Evolutionary conservation across 2,888 invertebrate species (phyloP).

Genomic region (Agelastica alni): DNA sequence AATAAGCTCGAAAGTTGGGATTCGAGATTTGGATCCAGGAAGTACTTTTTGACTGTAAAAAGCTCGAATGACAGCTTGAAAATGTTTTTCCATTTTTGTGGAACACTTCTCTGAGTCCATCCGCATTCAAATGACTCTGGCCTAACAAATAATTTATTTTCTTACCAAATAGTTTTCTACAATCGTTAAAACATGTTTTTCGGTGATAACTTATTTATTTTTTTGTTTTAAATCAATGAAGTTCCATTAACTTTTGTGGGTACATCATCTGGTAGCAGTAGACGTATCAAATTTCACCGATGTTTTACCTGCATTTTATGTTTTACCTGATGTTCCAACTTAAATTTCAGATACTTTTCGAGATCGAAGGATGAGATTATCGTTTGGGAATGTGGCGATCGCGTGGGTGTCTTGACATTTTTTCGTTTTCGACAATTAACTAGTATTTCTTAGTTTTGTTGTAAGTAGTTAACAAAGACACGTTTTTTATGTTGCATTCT

Average conservation of each 20-base stretch:
- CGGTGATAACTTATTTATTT: too few species aligned
- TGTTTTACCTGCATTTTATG: slow-evolving; percentile 18
- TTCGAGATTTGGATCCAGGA: too few species aligned
- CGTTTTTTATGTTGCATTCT: slow-evolving; percentile 3
- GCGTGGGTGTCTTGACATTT: slow-evolving; percentile 5
- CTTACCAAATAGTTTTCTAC: too few species aligned
- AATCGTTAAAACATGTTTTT: too few species aligned
- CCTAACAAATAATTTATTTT: too few species aligned
- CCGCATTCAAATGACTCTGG: too few species aligned
- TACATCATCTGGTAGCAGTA: slow-evolving; percentile 14
- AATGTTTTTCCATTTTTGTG: too few species aligned
- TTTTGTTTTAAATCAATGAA: background rate
- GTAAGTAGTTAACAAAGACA: slow-evolving; percentile 10
- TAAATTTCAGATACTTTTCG: slow-evolving; percentile 2
- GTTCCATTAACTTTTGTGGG: slow-evolving; percentile 22
- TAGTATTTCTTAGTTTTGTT: slow-evolving; percentile 3
- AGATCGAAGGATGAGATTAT: slow-evolving; percentile 4
- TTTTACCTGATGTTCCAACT: background rate
- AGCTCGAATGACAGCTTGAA: too few species aligned
- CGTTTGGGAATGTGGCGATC: slow-evolving; percentile 1
- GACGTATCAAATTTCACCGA: slow-evolving; percentile 19
- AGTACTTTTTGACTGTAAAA: too few species aligned
- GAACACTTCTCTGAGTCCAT: too few species aligned
- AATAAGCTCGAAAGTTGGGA: too few species aligned
- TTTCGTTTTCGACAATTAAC: slow-evolving; percentile 1